Conservation (phyloP, 2,888 invertebrate species). For the Rotaria magnacalcarata region DNA sequence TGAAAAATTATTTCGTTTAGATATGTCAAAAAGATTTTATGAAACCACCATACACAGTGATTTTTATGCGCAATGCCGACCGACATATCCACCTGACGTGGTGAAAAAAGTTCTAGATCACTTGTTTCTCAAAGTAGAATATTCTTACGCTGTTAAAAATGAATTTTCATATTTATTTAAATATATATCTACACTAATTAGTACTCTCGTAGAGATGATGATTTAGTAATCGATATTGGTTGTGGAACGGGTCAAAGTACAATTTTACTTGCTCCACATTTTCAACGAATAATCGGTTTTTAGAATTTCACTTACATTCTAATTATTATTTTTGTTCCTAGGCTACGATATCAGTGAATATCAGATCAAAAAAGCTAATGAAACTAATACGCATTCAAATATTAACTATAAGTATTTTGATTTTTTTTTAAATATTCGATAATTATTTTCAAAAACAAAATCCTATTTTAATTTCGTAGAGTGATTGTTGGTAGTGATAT, state of each 20-base stretch:
- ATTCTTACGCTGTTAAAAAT: neutral
- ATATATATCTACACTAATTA: neutral
- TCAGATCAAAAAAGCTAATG: neutral
- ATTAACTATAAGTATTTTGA: neutral
- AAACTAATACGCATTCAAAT: neutral
- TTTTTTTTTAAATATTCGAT: too few relatives aligned
- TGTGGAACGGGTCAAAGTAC: slow-evolving; percentile 30
- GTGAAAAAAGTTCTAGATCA: neutral
- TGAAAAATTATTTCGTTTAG: neutral
- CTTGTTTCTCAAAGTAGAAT: neutral
- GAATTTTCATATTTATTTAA: neutral
- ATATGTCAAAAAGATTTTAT: slow-evolving; percentile 4
- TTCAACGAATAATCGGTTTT: slow-evolving; percentile 2
- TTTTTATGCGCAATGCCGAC: neutral
- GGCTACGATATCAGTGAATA: neutral
- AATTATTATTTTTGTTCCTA: neutral
- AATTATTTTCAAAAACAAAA: neutral
- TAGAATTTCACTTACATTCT: neutral
- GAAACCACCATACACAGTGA: neutral
- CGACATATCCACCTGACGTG: neutral
- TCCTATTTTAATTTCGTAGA: neutral
- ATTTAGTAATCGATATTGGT: slow-evolving; percentile 16
- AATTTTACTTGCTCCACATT: neutral
- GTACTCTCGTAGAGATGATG: neutral
- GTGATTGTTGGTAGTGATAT: neutral